These are phyloP conservation scores for Rosalia funebris DNA, from an alignment of 2,888 invertebrate species.

Conservation along the genomic window DNA sequence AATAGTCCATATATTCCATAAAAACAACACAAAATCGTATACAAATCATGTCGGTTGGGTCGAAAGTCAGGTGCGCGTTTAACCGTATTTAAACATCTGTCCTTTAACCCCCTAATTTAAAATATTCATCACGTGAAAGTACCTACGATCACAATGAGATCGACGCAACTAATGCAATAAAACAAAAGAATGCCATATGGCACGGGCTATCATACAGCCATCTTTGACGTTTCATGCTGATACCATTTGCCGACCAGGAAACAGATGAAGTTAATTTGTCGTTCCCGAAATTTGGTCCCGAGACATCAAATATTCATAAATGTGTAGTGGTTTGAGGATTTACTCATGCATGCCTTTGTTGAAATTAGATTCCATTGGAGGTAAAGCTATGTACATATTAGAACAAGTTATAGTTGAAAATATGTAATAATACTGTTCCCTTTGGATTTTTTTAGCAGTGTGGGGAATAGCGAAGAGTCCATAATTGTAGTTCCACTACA, in stretches of 20 bases:
- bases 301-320: background rate
- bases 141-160: conserved; percentile 38
- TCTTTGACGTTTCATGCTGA: conserved; percentile 23
- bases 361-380: too few relatives aligned
- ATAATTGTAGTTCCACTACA: too few relatives aligned
- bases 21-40: conserved; percentile 12
- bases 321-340: background rate
- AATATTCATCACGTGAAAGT: conserved; percentile 46
- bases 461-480: too few relatives aligned
- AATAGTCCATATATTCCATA: too few relatives aligned
- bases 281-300: conserved; percentile 4
- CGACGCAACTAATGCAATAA: conserved; percentile 36
- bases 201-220: conserved; percentile 36
- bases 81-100: conserved; percentile 53
- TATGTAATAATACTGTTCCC: too few relatives aligned
- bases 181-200: conserved; percentile 53
- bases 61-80: conserved; percentile 54
- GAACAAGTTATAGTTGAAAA: too few relatives aligned
- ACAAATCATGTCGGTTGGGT: conserved; percentile 50
- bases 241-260: conserved; percentile 24
- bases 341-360: too few relatives aligned
- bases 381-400: too few relatives aligned
- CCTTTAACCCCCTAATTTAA: conserved; percentile 44
- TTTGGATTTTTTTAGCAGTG: too few relatives aligned
- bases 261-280: conserved; percentile 15